Evolutionary conservation across 2,888 invertebrate genomes (phyloP).

Genomic region (Dasypolia templi): DNA sequence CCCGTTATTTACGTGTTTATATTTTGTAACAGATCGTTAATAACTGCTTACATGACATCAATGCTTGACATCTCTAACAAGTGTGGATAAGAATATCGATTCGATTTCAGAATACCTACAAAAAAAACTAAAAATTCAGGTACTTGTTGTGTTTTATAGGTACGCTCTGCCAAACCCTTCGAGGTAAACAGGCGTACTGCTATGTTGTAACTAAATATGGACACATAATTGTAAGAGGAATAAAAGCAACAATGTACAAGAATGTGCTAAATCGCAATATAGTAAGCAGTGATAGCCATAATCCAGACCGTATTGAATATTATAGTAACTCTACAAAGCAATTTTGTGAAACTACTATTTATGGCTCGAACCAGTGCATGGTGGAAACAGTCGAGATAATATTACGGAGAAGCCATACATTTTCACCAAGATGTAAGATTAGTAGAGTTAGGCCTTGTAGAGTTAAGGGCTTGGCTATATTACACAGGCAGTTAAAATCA

Average conservation of each 20-base stretch:
- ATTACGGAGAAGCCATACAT: too few species aligned
- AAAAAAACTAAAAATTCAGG: too few species aligned
- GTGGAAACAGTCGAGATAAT: too few species aligned
- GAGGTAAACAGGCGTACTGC: too few species aligned
- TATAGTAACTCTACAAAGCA: slow-evolving; percentile 23
- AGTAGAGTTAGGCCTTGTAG: too few species aligned
- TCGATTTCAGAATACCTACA: background rate
- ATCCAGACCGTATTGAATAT: slow-evolving; percentile 46
- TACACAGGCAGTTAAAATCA: too few species aligned
- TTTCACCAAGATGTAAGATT: too few species aligned
- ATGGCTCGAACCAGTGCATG: background rate
- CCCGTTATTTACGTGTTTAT: background rate
- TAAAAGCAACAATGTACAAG: slow-evolving; percentile 20
- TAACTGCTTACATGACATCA: too few species aligned
- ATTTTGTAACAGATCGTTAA: background rate
- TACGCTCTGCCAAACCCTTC: too few species aligned
- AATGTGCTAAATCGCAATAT: slow-evolving; percentile 30
- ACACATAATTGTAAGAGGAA: background rate
- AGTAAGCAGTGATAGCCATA: slow-evolving; percentile 26
- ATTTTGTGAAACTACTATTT: slow-evolving; percentile 39
- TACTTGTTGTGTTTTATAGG: too few species aligned
- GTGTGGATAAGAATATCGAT: background rate
- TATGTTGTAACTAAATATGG: too few species aligned
- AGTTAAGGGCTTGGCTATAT: too few species aligned
- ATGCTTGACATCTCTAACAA: background rate